phyloP scores from a whole-genome alignment of 2,888 invertebrate species.

The Cephus rjabovi region DNA sequence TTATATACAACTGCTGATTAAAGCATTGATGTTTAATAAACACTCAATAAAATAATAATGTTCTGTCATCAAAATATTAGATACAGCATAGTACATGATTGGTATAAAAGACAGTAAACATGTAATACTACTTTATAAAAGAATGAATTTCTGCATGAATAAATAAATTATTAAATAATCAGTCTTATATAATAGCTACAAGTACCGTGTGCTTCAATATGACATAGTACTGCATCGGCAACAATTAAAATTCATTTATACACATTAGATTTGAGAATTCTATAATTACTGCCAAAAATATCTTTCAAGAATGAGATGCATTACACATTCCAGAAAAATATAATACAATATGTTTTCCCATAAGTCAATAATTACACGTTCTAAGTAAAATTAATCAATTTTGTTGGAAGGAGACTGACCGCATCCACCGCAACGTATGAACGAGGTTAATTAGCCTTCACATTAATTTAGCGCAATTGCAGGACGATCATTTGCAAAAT shows the following conservation, averaged over 20 bases:
- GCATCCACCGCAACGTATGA: neutral
- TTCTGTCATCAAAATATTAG: neutral
- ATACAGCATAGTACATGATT: neutral
- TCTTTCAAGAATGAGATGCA: neutral
- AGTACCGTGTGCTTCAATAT: neutral
- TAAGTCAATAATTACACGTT: neutral
- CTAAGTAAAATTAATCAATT: neutral
- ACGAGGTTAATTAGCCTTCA: constrained; percentile 17
- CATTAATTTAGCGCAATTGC: constrained; percentile 12
- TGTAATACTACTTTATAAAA: neutral
- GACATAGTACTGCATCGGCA: neutral
- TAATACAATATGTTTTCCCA: neutral
- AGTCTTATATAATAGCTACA: neutral
- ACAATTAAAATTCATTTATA: neutral
- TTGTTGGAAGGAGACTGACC: constrained; percentile 21
- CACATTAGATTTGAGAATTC: neutral
- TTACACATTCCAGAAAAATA: neutral
- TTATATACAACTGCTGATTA: neutral
- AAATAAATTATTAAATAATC: neutral
- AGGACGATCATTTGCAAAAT: neutral
- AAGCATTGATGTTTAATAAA: neutral
- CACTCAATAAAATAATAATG: neutral
- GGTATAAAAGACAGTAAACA: neutral
- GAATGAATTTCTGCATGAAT: too few relatives aligned
- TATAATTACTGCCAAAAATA: neutral